Conservation (phyloP, 2,113 vertebrate species). For the Alectura lathami region DNA sequence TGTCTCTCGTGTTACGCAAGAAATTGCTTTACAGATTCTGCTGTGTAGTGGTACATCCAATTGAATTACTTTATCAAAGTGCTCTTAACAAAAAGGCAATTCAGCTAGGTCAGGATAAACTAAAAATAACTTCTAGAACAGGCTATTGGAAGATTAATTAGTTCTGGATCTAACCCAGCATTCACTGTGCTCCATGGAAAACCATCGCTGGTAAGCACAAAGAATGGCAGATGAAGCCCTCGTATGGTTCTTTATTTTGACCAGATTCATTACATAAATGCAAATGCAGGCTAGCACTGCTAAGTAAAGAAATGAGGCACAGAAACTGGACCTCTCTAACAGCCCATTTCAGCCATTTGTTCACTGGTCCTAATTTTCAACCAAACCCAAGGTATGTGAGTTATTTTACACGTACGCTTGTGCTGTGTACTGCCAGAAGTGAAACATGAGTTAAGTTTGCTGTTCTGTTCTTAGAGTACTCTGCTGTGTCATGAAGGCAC, state of each 20-base stretch:
- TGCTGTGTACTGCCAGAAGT: background rate
- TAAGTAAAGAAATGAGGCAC: background rate
- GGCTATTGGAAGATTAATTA: conserved; percentile 55
- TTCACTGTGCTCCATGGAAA: background rate
- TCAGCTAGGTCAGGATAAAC: conserved; percentile 47
- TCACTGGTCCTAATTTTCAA: background rate
- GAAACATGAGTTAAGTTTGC: background rate
- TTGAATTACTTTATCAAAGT: conserved; percentile 10
- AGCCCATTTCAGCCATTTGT: background rate
- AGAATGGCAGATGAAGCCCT: background rate
- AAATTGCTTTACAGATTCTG: background rate
- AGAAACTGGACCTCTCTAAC: background rate
- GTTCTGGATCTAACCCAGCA: conserved; percentile 22
- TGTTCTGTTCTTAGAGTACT: background rate
- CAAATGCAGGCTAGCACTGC: background rate
- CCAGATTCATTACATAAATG: background rate
- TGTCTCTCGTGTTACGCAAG: background rate
- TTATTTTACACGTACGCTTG: background rate
- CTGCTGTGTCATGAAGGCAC: background rate
- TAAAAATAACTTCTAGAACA: conserved; percentile 60
- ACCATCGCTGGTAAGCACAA: background rate
- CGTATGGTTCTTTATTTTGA: background rate
- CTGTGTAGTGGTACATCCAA: background rate
- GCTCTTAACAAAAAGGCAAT: conserved; percentile 24
- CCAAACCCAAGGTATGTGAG: background rate